Percentiles rank a stretch among this genome's conserved stretches.
These are phyloP conservation scores for Mesocricetus auratus DNA, from an alignment of 2,113 vertebrate species.

Conservation along the genomic window DNA sequence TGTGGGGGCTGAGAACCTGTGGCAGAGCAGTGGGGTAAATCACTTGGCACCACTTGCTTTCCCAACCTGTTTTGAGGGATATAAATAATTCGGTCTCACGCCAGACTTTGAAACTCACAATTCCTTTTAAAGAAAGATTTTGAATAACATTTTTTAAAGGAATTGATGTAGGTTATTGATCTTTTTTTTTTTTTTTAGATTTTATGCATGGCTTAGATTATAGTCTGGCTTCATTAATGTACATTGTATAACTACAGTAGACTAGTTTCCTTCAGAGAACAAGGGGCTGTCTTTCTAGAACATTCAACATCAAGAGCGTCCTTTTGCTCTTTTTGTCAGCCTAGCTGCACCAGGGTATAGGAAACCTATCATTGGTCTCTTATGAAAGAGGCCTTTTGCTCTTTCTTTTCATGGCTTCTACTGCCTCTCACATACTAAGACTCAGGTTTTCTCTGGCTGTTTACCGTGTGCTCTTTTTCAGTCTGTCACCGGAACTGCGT, in stretches of 20 bases:
- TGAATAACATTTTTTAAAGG: conserved; percentile 42
- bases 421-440: background rate
- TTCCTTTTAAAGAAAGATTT: conserved; percentile 10
- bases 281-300: background rate
- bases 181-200: conserved; percentile 22
- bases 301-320: background rate
- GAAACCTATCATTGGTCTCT: background rate
- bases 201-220: background rate
- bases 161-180: background rate
- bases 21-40: background rate
- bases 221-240: background rate
- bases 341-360: no score
- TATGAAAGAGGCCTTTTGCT: background rate
- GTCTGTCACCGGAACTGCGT: conserved; percentile 19
- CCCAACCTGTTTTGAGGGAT: background rate
- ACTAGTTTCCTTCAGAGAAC: background rate
- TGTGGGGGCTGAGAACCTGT: background rate
- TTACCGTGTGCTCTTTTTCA: conserved; percentile 64
- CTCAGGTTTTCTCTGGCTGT: conserved; percentile 53
- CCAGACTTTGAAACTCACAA: background rate
- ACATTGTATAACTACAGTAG: background rate
- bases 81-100: background rate
- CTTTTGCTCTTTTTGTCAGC: background rate
- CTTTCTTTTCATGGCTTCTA: conserved; percentile 39
- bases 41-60: background rate